These are phyloP conservation scores for Drosophila nasuta DNA, from an alignment of 1,140 invertebrate species.

Conservation along the genomic window DNA sequence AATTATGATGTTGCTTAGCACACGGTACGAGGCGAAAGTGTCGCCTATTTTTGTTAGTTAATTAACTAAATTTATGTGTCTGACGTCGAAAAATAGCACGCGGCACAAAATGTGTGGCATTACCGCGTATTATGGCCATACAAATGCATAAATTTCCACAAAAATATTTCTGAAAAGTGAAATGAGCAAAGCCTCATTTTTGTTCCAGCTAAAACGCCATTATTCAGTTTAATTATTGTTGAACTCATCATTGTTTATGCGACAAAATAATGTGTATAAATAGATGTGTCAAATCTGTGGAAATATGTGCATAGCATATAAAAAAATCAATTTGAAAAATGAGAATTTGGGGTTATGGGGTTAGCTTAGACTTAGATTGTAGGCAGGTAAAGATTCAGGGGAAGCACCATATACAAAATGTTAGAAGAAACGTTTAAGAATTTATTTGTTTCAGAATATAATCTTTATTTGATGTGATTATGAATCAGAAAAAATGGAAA, in stretches of 20 bases:
- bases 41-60: slow-evolving; percentile 78
- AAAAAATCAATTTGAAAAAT: slow-evolving; percentile 16
- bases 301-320: neutral
- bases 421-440: too few relatives aligned
- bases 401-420: too few relatives aligned
- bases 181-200: slow-evolving; percentile 27
- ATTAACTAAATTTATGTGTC: slow-evolving; percentile 82
- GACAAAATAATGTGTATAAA: slow-evolving; percentile 31
- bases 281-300: slow-evolving; percentile 41
- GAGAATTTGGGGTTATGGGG: slow-evolving; percentile 19
- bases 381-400: too few relatives aligned
- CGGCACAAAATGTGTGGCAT: slow-evolving; percentile 60
- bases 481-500: too few relatives aligned
- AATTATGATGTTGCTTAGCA: slow-evolving; percentile 73
- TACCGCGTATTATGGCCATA: slow-evolving; percentile 53
- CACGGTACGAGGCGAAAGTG: slow-evolving; percentile 53
- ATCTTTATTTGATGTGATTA: too few relatives aligned
- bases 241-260: slow-evolving; percentile 45
- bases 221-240: slow-evolving; percentile 47
- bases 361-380: neutral
- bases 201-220: slow-evolving; percentile 30
- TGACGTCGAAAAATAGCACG: slow-evolving; percentile 79
- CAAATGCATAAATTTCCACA: slow-evolving; percentile 69
- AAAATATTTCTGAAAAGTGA: slow-evolving; percentile 34
- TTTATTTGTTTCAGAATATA: too few relatives aligned